phyloP scores from a whole-genome alignment of 2,888 invertebrate genomes.

The Dynastes hyllus region DNA sequence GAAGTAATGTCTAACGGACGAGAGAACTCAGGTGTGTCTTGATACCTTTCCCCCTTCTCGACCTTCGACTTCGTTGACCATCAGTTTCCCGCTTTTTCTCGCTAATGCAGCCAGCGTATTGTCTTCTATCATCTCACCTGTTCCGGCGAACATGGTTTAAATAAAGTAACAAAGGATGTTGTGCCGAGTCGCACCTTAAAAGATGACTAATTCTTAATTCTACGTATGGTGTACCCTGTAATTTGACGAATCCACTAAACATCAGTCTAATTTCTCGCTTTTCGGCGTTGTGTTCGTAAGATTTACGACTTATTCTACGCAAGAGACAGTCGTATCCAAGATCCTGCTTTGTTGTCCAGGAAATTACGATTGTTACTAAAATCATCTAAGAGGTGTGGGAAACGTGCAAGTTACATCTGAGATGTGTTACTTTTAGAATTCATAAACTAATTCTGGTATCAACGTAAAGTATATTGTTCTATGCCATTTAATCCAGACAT shows the following conservation, averaged over 20 bases:
- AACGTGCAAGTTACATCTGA: too few relatives aligned
- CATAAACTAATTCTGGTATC: too few relatives aligned
- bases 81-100: constrained; percentile 50
- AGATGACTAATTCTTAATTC: constrained; percentile 43
- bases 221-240: constrained; percentile 21
- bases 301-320: too few relatives aligned
- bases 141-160: constrained; percentile 35
- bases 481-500: too few relatives aligned
- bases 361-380: too few relatives aligned
- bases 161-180: constrained; percentile 42
- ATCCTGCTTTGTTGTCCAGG: too few relatives aligned
- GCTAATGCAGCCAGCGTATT: constrained; percentile 31
- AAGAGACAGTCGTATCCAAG: too few relatives aligned
- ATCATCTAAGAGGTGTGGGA: too few relatives aligned
- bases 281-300: background rate
- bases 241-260: constrained; percentile 19
- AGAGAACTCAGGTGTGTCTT: constrained; percentile 69
- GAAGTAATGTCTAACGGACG: constrained; percentile 70
- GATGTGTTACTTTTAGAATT: too few relatives aligned
- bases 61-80: constrained; percentile 44
- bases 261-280: constrained; percentile 1
- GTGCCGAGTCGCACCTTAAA: constrained; percentile 43
- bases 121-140: constrained; percentile 45
- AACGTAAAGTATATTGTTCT: too few relatives aligned
- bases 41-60: constrained; percentile 54